Evolutionary conservation across 2,888 invertebrate genomes (phyloP).

Genomic region (Stenodera caucasica): DNA sequence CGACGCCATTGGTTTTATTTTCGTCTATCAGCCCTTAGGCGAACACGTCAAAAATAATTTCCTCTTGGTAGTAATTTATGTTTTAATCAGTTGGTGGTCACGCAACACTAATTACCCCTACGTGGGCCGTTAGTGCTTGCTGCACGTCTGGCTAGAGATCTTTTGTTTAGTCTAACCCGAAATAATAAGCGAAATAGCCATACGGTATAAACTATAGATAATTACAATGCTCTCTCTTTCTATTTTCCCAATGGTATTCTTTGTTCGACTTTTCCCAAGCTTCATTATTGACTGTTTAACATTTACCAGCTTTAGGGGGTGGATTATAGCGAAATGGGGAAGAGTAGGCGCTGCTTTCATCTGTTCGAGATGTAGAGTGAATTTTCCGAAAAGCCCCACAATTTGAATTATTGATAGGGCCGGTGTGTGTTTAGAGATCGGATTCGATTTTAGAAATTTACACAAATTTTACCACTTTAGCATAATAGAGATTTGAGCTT

Average conservation of each 20-base stretch:
- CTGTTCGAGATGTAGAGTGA: no score
- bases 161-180: conserved; percentile 35
- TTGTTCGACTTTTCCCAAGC: background rate
- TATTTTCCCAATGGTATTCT: background rate
- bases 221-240: background rate
- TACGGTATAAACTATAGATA: conserved; percentile 10
- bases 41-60: conserved; percentile 53
- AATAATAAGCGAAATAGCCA: conserved; percentile 25
- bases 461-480: background rate
- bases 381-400: no score
- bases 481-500: no score
- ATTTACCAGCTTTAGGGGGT: background rate
- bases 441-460: no score
- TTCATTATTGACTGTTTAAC: no score
- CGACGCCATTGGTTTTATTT: conserved; percentile 25
- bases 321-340: background rate
- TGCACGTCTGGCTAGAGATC: conserved; percentile 37
- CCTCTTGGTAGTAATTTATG: conserved; percentile 54
- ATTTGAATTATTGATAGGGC: no score
- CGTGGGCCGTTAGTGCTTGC: conserved; percentile 48
- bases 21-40: conserved; percentile 39
- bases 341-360: no score
- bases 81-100: conserved; percentile 56
- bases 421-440: no score
- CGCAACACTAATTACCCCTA: conserved; percentile 55